Evolutionary conservation across 2,797 vertebrate genomes (phyloP).

Genomic region (Phaenicophaeus curvirostris): DNA sequence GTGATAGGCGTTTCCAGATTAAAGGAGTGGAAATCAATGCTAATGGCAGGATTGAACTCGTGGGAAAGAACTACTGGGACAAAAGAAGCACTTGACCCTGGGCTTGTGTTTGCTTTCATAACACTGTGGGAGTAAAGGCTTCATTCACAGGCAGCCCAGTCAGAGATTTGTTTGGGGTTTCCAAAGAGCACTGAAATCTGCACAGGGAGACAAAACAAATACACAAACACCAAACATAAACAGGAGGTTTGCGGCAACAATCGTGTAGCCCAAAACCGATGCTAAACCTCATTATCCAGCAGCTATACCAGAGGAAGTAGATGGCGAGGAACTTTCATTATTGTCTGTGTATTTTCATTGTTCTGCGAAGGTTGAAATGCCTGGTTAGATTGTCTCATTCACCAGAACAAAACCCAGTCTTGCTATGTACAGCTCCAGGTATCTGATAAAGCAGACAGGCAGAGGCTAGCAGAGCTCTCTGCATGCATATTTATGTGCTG

Average conservation of each 20-base stretch:
- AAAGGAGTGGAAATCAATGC: slow-evolving; percentile 87
- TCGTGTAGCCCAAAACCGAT: slow-evolving; percentile 57
- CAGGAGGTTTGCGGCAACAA: slow-evolving; percentile 73
- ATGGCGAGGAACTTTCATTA: slow-evolving; percentile 45
- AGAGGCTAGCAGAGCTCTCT: not conserved
- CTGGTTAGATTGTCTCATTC: not conserved
- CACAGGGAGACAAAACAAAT: slow-evolving; percentile 84
- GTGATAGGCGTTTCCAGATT: slow-evolving; percentile 78
- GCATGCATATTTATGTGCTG: accelerated
- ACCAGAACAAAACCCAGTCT: not conserved
- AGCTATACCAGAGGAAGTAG: slow-evolving; percentile 62
- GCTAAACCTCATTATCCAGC: slow-evolving; percentile 48
- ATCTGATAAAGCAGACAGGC: not conserved
- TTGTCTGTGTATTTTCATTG: slow-evolving; percentile 53
- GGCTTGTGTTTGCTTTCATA: slow-evolving; percentile 93
- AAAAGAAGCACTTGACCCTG: slow-evolving; percentile 93
- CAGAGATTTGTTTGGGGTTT: slow-evolving; percentile 87
- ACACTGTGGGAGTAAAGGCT: slow-evolving; percentile 85
- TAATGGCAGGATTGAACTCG: slow-evolving; percentile 90
- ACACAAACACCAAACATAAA: slow-evolving; percentile 82
- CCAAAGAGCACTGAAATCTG: slow-evolving; percentile 81
- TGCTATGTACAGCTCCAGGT: not conserved
- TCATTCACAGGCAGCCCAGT: slow-evolving; percentile 83
- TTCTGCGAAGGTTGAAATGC: slow-evolving; percentile 30
- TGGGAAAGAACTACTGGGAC: slow-evolving; percentile 90